Base-by-base conservation (phyloP, 1,140 invertebrate genomes). In the Coptotermes formosanus region DNA sequence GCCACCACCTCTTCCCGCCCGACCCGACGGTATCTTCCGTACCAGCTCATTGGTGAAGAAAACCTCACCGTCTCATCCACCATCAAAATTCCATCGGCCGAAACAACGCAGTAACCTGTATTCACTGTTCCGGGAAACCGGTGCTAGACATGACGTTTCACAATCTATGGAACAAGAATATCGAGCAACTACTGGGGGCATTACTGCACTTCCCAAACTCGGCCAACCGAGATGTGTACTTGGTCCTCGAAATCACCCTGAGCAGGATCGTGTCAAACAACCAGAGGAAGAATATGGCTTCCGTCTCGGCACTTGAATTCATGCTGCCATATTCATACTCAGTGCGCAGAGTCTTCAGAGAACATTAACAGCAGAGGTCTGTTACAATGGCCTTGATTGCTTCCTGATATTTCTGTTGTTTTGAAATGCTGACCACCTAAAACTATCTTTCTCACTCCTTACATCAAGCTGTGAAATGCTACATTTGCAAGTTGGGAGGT, bases 21-120 rank as follows among this genome's bases (percentile, higher is more conserved):
- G 86, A 55, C 87, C 87, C 23, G 81, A 86, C 38, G 85, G 83
- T 25, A 84, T 86, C 23, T 84, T 88, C 82, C 64, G 64, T 30
- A 75, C 81, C 43, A 25, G 25, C 38, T 30, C 64, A n/a, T 4
- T 25, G 64, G 25, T 75, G 64, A 75, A 75, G n/a, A 75, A 75
- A 14, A 6, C 21, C 25, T 81, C 48, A 52, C 0, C 64, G 8
- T 30, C 64, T 11, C 64, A 75, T 25, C 83, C 30, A 52, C 64
- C 64, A 75, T 25, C 64, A 75, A 25, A 75, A 30, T 43, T 55
- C 19, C 85, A 86, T 85, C 87, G 52, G 44, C 85, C 87, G 25
- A 87, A 87, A 32, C 87, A 87, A 48, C 75, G 87, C 21, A 87
- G 87, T 69, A 87, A 87, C 43, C 21, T 87, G 21, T 87, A 87